phyloP scores from a whole-genome alignment of 2,888 invertebrate species.

The Pristionchus exspectatus region DNA sequence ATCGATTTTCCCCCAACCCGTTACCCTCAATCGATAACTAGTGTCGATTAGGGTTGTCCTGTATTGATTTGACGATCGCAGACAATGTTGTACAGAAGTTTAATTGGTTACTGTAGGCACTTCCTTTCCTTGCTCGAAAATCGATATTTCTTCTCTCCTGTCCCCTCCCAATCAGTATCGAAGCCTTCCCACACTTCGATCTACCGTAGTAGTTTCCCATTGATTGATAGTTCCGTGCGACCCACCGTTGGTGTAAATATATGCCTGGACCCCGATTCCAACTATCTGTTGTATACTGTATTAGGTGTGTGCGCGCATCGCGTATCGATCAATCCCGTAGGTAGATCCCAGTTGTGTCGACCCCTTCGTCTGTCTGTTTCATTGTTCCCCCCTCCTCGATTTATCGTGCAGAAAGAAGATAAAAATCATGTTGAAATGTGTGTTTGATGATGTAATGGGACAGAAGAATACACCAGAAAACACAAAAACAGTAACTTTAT shows the following conservation, averaged over 20 bases:
- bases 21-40: slow-evolving; percentile 3
- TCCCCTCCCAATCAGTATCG: slow-evolving; percentile 16
- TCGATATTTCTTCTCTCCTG: slow-evolving; percentile 12
- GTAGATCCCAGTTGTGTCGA: slow-evolving; percentile 8
- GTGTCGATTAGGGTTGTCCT: not conserved
- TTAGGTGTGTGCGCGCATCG: slow-evolving; percentile 7
- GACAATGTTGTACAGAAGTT: slow-evolving; percentile 52
- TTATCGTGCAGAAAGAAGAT: slow-evolving; percentile 51
- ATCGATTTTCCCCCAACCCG: slow-evolving; percentile 3
- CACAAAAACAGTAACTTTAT: not conserved
- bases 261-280: slow-evolving; percentile 30
- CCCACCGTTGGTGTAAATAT: slow-evolving; percentile 47
- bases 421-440: slow-evolving; percentile 35
- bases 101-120: slow-evolving; percentile 45
- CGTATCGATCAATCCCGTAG: slow-evolving; percentile 28
- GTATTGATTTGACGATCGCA: slow-evolving; percentile 48
- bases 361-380: slow-evolving; percentile 9
- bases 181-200: not conserved
- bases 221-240: not conserved
- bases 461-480: not conserved
- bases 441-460: not conserved
- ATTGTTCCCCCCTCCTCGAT: slow-evolving; percentile 5
- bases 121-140: slow-evolving; percentile 21
- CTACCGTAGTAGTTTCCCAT: slow-evolving; percentile 22
- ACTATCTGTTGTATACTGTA: slow-evolving; percentile 50